These are phyloP conservation scores for Oryzias javanicus DNA, from an alignment of 2,113 vertebrate genomes.

Conservation along the genomic window DNA sequence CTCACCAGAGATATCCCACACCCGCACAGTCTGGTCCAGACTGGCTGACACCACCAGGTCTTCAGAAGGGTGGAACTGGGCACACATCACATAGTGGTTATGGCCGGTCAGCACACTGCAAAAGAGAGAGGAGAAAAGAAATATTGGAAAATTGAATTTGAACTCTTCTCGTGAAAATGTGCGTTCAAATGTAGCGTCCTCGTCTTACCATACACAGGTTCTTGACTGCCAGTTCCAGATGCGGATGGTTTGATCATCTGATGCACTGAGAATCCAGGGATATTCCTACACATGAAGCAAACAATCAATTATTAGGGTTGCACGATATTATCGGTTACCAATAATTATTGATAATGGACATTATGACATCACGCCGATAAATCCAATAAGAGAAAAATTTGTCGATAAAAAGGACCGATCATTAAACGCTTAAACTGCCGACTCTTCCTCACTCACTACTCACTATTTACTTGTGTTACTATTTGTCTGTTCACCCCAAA, in stretches of 20 bases:
- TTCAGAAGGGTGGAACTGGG: constrained; percentile 95
- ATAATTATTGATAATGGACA: no score
- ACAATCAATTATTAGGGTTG: neutral
- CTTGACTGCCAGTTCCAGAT: constrained; percentile 99
- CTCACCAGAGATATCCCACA: constrained; percentile 99
- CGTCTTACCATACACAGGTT: constrained; percentile 91
- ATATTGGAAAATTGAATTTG: neutral
- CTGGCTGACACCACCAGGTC: constrained; percentile 97
- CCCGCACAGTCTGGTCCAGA: constrained; percentile 95
- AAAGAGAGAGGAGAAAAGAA: constrained; percentile 16
- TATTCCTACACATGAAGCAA: constrained; percentile 82
- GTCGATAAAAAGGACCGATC: no score
- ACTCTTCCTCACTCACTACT: no score
- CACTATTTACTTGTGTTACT: no score
- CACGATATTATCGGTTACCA: no score
- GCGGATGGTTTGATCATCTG: constrained; percentile 95
- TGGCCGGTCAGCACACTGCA: constrained; percentile 92
- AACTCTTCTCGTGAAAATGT: neutral
- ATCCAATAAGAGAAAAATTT: no score
- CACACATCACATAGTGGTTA: constrained; percentile 98
- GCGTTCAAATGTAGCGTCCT: no score
- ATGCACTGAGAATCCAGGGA: constrained; percentile 96
- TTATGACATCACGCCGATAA: no score
- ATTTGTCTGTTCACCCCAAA: no score
- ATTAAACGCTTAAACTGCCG: no score